These are phyloP conservation scores for Cotesia vestalis DNA, from an alignment of 1,140 invertebrate genomes.

Conservation along the genomic window DNA sequence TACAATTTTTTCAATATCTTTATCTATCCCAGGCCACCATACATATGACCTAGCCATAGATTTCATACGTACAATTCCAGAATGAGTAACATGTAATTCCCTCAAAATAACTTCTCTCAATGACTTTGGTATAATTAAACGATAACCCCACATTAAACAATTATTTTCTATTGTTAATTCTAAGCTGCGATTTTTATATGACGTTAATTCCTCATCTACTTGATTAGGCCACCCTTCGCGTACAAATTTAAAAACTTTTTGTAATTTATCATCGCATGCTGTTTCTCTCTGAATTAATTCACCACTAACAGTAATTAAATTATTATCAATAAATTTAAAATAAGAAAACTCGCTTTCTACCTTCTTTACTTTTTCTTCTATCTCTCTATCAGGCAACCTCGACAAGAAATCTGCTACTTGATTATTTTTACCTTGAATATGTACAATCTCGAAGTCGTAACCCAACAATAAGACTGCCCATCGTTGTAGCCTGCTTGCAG, in stretches of 20 bases:
- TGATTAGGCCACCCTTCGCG: constrained; percentile 5
- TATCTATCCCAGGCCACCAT: constrained; percentile 20
- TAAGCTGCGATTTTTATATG: not conserved
- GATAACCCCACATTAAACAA: constrained; percentile 12
- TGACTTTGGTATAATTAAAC: not conserved
- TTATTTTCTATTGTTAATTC: constrained; percentile 14
- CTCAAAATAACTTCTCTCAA: constrained; percentile 7
- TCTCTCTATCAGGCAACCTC: not conserved
- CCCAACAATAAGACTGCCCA: not conserved
- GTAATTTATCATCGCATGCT: not conserved
- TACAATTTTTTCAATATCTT: constrained; percentile 12
- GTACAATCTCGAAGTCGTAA: constrained; percentile 5
- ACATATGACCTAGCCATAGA: constrained; percentile 14
- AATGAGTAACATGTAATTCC: constrained; percentile 12
- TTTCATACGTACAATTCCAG: constrained; percentile 16
- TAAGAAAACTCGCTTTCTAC: constrained; percentile 5
- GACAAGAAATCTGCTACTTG: constrained; percentile 5
- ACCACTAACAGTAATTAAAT: not conserved
- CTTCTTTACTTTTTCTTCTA: not conserved
- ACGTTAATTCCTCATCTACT: not conserved
- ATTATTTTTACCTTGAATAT: not conserved
- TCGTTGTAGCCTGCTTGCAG: constrained; percentile 1
- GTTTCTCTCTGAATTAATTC: not conserved
- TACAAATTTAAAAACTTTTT: not conserved
- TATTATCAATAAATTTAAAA: constrained; percentile 15